Conservation (phyloP, 2,113 vertebrate species). For the Stomatorhinus ivindoensis region DNA sequence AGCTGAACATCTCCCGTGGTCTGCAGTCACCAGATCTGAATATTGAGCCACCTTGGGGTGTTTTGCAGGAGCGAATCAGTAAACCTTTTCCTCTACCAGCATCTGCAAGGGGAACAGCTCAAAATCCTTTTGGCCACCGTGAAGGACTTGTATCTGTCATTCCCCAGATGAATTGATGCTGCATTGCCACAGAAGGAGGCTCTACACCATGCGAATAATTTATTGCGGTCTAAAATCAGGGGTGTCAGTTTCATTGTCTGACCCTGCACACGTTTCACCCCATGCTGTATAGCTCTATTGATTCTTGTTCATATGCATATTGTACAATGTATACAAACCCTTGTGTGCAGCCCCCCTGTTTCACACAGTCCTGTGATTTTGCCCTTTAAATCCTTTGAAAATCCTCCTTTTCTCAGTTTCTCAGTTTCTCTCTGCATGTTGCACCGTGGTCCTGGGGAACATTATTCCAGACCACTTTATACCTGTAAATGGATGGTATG, state of each 20-base stretch:
- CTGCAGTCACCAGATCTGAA: too few species aligned
- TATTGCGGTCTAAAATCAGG: background rate
- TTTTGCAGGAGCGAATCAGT: background rate
- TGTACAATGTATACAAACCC: background rate
- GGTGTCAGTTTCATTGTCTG: background rate
- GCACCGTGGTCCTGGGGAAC: background rate
- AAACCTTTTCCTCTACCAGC: background rate
- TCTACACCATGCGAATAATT: background rate
- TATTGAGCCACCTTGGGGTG: background rate
- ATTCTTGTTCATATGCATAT: background rate
- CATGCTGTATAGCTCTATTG: background rate
- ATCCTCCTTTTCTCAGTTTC: background rate
- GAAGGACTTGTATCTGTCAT: background rate
- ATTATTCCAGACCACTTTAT: background rate
- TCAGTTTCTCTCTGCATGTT: background rate
- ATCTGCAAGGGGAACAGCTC: background rate
- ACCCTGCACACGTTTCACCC: background rate
- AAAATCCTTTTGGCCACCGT: background rate
- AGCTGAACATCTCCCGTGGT: background rate
- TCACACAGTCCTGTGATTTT: background rate
- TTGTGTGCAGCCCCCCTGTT: background rate
- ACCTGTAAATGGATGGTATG: background rate
- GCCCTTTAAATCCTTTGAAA: background rate
- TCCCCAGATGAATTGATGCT: background rate
- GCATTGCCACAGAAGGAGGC: background rate